Base-by-base conservation (phyloP, 92 coral and sea anemone species). In the Epizoanthus illoricatus region DNA sequence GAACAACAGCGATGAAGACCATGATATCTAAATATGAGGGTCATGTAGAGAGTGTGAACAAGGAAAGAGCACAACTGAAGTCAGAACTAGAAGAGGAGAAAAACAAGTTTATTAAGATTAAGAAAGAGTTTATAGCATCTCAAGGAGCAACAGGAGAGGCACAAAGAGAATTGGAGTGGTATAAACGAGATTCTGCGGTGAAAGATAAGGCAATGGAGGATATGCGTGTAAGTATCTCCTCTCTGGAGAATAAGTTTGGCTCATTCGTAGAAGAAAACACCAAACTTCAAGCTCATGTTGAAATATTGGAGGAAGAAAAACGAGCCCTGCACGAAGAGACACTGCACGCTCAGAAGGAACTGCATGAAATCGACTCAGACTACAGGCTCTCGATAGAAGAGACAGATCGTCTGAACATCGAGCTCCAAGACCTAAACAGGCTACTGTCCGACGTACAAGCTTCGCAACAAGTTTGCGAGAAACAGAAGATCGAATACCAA, bases 381-480 rank as follows among this genome's bases (percentile, higher is more conserved):
- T 87, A 90, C 73, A 81, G 81, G 45, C 89, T 93, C 20, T 88
- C 95, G 45, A 87, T 79, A 64, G 94, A 96, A 62, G 99, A 96
- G 43, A 89, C 92, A 57, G 99, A 93, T 75, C 86, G 89, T 52
- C 87, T 95, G 18, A 89, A 87, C 36, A 84, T 87, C 9, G 99
- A 96, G 60, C 85, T 96, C 60, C 94, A 93, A 81, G 97, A 87
- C 19, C 86, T 93, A 47, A 85, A 93, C 85, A 93, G 87, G 83
- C 89, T 90, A 65, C 86, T 88, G 10, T 92, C 98, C 58, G 99
- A 96, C 80, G 92, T 96, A 9, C 99, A 96, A 85, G 97, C 98
- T 19, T 89, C 97, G 20, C 92, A 86, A 24, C 90, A 93, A 60
- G 68, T 87, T 52, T 91, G 98, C 28, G 97, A 96, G 59, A 93